Conservation (phyloP, 2,113 vertebrate species). For the Hypanus sabinus region DNA sequence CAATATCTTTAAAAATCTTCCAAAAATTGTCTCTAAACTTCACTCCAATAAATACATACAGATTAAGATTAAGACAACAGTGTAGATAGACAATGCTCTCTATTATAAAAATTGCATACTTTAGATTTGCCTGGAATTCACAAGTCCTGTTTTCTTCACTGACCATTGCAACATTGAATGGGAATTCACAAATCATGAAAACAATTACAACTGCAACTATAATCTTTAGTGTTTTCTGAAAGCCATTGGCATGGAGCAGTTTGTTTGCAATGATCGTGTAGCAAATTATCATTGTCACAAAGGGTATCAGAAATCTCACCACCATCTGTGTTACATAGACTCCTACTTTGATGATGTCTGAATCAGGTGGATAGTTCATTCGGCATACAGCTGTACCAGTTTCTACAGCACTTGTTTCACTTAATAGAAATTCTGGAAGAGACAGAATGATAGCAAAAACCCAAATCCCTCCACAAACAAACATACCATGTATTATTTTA, state of each 20-base stretch:
- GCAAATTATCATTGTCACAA: slow-evolving; percentile 48
- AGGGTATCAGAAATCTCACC: slow-evolving; percentile 53
- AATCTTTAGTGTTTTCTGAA: slow-evolving; percentile 53
- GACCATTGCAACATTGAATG: slow-evolving; percentile 46
- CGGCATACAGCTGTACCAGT: slow-evolving; percentile 15
- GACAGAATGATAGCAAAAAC: slow-evolving; percentile 46
- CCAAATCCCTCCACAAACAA: slow-evolving; percentile 45
- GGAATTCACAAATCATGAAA: slow-evolving; percentile 53
- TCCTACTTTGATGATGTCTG: background rate
- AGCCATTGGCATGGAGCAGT: slow-evolving; percentile 44
- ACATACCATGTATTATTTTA: slow-evolving; percentile 41
- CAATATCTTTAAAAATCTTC: slow-evolving; percentile 48
- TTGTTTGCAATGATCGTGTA: slow-evolving; percentile 52
- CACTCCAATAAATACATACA: slow-evolving; percentile 54
- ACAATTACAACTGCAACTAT: slow-evolving; percentile 47
- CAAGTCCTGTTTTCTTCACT: background rate
- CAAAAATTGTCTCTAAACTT: slow-evolving; percentile 55
- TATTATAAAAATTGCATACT: slow-evolving; percentile 40
- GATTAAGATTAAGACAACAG: slow-evolving; percentile 53
- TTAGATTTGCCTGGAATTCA: slow-evolving; percentile 35
- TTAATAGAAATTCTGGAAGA: slow-evolving; percentile 50
- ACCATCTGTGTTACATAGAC: slow-evolving; percentile 46
- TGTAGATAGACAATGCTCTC: slow-evolving; percentile 55
- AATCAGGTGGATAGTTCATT: background rate
- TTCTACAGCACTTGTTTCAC: rapidly evolving